Percentiles rank a stretch among this genome's conserved stretches.
Conservation (phyloP, 2,888 invertebrate genomes). For the Cenopis cana region DNA sequence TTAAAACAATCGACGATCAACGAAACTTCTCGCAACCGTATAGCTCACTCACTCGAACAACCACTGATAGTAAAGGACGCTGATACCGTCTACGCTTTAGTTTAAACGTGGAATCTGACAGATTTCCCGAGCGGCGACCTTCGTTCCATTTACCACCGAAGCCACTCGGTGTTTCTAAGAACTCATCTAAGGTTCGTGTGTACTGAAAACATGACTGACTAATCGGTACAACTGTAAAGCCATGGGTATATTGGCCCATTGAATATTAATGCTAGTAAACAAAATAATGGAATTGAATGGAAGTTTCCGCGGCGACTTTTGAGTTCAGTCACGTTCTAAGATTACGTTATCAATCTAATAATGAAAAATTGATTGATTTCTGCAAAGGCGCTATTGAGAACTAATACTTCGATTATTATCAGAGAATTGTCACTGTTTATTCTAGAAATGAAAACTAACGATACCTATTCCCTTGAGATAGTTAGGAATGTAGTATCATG, state of each 20-base stretch:
- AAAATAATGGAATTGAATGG: constrained; percentile 33
- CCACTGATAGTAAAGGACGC: constrained; percentile 4
- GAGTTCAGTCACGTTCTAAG: constrained; percentile 31
- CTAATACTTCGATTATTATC: not conserved
- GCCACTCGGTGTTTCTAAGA: constrained; percentile 43
- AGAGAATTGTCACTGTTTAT: not conserved
- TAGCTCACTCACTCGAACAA: constrained; percentile 10
- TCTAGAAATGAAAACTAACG: not conserved
- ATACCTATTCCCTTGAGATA: not conserved
- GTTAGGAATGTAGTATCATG: not conserved
- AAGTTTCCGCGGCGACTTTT: constrained; percentile 18
- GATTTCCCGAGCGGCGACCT: constrained; percentile 59
- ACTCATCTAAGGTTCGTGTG: constrained; percentile 27
- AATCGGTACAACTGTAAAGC: constrained; percentile 43
- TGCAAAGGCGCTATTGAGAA: not conserved
- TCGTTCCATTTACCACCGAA: constrained; percentile 58
- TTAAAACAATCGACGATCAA: constrained; percentile 8
- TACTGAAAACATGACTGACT: constrained; percentile 43
- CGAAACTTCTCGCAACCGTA: constrained; percentile 21
- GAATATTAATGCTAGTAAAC: constrained; percentile 35
- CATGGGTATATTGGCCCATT: constrained; percentile 29
- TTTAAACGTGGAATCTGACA: constrained; percentile 1
- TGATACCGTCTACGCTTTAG: not conserved
- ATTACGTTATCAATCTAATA: constrained; percentile 21
- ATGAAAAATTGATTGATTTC: constrained; percentile 25